These are phyloP conservation scores for Eristalinus aeneus DNA, from an alignment of 2,888 invertebrate genomes.

Conservation along the genomic window DNA sequence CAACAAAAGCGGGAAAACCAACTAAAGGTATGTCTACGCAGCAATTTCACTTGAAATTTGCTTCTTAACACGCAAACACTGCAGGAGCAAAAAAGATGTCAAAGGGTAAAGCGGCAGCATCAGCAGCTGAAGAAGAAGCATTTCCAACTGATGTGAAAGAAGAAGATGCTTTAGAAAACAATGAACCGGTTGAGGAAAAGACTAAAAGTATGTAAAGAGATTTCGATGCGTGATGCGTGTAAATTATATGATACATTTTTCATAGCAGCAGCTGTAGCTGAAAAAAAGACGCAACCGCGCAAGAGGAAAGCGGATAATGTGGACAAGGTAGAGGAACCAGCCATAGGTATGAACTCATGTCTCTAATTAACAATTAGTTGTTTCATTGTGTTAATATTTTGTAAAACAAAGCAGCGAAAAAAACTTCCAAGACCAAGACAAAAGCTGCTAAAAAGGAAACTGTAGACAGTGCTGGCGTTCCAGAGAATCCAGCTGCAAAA, in stretches of 20 bases:
- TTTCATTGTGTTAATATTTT: neutral
- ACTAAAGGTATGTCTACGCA: slow-evolving; percentile 14
- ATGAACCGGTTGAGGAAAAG: slow-evolving; percentile 18
- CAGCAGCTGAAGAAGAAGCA: neutral
- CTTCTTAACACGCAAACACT: neutral
- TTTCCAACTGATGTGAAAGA: neutral
- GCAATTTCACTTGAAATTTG: neutral
- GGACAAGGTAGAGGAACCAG: slow-evolving; percentile 49
- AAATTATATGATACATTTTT: neutral
- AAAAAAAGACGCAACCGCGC: slow-evolving; percentile 37
- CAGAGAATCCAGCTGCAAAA: slow-evolving; percentile 46
- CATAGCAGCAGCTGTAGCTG: slow-evolving; percentile 21
- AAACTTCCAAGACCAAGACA: slow-evolving; percentile 50
- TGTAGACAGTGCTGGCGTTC: slow-evolving; percentile 52
- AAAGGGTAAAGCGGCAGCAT: slow-evolving; percentile 20
- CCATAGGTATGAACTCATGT: slow-evolving; percentile 18
- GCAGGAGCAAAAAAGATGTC: neutral
- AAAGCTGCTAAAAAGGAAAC: slow-evolving; percentile 62
- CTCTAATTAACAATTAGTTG: neutral
- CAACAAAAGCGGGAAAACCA: slow-evolving; percentile 34
- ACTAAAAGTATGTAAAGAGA: slow-evolving; percentile 16
- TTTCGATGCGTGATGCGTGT: no score
- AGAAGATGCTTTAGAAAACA: slow-evolving; percentile 6
- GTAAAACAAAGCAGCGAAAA: slow-evolving; percentile 39
- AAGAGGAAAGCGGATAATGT: slow-evolving; percentile 39